Conservation (phyloP, 2,113 vertebrate species). For the Herpailurus yagouaroundi region DNA sequence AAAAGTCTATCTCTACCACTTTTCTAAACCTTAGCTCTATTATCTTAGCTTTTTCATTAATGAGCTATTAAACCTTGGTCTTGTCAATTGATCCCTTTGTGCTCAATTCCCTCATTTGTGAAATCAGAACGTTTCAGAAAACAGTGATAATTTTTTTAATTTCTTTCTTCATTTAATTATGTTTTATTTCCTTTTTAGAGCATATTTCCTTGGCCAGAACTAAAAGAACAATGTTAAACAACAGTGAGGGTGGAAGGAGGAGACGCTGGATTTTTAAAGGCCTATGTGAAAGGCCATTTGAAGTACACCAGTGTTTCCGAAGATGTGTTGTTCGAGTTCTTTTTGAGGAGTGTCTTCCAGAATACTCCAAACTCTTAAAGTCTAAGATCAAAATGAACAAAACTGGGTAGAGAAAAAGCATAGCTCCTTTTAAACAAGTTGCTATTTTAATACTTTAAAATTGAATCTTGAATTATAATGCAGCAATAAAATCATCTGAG, state of each 20-base stretch:
- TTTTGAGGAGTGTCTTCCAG: not conserved
- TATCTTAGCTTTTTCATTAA: not conserved
- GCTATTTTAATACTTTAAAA: not conserved
- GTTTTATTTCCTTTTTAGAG: not conserved
- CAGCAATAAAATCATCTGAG: conserved; percentile 39
- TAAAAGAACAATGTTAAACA: not conserved
- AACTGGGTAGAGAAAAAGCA: not conserved
- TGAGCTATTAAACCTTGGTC: not conserved
- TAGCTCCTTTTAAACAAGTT: not conserved
- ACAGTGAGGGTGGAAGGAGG: not conserved
- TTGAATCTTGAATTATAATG: conserved; percentile 1
- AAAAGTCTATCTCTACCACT: not conserved
- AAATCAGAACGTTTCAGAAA: not conserved
- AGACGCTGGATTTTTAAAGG: not conserved
- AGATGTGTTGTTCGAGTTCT: not conserved
- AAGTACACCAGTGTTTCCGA: not conserved
- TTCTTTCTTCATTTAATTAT: not conserved
- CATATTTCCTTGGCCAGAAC: not conserved
- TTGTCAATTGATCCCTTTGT: not conserved
- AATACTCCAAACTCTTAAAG: not conserved
- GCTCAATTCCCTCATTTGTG: not conserved
- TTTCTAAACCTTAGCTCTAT: not conserved
- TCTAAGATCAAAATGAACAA: conserved; percentile 27
- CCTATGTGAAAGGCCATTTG: not conserved
- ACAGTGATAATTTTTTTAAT: not conserved